phyloP scores from a whole-genome alignment of 2,797 vertebrate species.

The Myotis vivesi region DNA sequence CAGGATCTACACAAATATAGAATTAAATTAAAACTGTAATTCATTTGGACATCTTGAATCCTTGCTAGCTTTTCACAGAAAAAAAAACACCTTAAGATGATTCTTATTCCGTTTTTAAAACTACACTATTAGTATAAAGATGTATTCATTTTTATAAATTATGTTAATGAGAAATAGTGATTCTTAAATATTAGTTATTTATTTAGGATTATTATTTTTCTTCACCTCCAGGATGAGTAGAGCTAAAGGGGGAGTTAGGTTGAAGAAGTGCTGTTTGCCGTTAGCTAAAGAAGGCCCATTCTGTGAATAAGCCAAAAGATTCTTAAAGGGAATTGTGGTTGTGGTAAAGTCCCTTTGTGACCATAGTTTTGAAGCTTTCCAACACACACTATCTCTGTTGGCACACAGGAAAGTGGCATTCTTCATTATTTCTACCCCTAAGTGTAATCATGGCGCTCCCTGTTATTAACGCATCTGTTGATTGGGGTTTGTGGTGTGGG shows the following conservation, averaged over 20 bases:
- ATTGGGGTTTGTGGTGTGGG: background rate
- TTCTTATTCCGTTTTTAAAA: conserved; percentile 38
- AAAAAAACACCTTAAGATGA: background rate
- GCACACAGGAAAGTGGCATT: background rate
- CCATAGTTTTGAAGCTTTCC: background rate
- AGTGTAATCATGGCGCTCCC: background rate
- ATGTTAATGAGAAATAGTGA: background rate
- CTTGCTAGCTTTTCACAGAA: background rate
- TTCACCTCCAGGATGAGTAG: background rate
- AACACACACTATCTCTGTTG: background rate
- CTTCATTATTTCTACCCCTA: background rate
- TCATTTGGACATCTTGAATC: background rate
- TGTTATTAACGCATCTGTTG: background rate
- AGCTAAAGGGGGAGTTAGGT: background rate
- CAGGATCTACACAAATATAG: conserved; percentile 17
- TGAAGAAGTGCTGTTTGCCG: background rate
- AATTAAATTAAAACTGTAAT: conserved; percentile 21
- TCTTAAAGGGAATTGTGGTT: background rate
- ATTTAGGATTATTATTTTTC: background rate
- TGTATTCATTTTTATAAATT: background rate
- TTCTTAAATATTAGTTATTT: background rate
- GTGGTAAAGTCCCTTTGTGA: background rate
- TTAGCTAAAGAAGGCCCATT: background rate
- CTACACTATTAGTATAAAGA: background rate
- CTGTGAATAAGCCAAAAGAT: background rate